Base-by-base conservation (phyloP, 2,113 vertebrate species). In the Syngnathus scovelli region DNA sequence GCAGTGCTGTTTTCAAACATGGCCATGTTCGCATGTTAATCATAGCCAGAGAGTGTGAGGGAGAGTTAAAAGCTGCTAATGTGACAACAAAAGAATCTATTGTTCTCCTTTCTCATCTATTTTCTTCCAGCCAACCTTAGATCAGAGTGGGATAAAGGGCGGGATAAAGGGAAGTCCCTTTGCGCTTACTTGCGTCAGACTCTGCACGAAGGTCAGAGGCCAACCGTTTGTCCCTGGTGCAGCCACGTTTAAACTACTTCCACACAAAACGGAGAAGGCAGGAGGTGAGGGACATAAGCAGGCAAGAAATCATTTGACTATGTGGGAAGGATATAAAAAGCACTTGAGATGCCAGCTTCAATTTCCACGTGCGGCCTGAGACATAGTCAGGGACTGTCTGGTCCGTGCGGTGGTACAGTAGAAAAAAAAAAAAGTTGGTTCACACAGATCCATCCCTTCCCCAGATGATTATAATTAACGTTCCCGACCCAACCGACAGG, bases 401-500 rank as follows among this genome's bases (percentile, higher is more conserved):
- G 64, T 82, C 77, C 74, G 77, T 83, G 72, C 74, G 79, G 82
- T 78, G 84, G 80, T 89, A 89, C 86, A 85, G 86, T 89, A 75
- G 88, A 89, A 87, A 78, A 21, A 61, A 61, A 38, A 61, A 39
- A 39, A 86, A 86, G 83, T 68, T 71, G 77, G 37, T 78, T 86
- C 82, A 85, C 85, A 89, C 85, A 87, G 85, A 76, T 67, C 82
- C 80, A 84, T 81, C 76, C 81, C 74, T 85, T 77, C 83, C 83
- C 85, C 88, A 90, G 76, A 89, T 88, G 87, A 87, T 84, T 86
- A 82, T 83, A 83, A 91, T 90, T 89, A 89, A 80, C 71, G 71
- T 81, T 56, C 79, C 83, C 80, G 77, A 81, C 80, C 83, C 80
- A 78, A 81, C 80, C 76, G 76, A 87, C 84, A 88, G 77, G 85